Evolutionary conservation across 1,140 invertebrate species (phyloP), one percentile per base, ranked within the genome.

Genomic region (Drosophila virilis): DNA sequence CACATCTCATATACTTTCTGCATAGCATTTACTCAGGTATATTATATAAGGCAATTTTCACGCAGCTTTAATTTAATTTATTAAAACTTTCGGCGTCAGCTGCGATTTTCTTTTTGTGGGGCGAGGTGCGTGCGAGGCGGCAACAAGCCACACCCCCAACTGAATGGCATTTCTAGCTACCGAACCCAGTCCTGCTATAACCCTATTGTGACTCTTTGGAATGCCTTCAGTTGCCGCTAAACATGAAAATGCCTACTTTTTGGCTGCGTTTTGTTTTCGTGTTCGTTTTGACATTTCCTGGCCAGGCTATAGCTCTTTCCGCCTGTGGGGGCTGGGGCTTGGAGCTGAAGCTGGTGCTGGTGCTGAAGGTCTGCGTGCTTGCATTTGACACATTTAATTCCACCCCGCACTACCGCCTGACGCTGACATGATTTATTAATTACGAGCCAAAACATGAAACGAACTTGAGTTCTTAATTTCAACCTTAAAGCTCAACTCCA

Each of bases 391-490:
- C 84, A 89, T 89, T 90, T 90, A 78, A 88, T 79, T 72, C 69
- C 73, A 43, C n/a, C 68, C 60, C 52, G 54, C 48, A 17, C 50
- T 50, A 42, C 42, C 55, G 77, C 61, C 84, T 72, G 84, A 77
- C 84, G 84, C 84, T 89, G 83, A 88, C 83, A 86, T 88, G 84
- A 88, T 88, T 88, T 88, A 88, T 88, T 89, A 89, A 84, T 88
- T 88, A 80, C 69, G 46, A 70, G 64, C 59, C 60, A 38, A 89
- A 84, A 88, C 84, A 84, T 89, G 84, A 88, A 88, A 84, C 84
- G 84, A 89, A 89, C 84, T 88, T 89, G 85, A 88, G 80, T 78
- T 88, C 84, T 88, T 88, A 89, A 88, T 85, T 89, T 84, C 72
- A 66, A 84, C 61, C 83, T 84, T 88, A 73, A 80, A 89, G 68